Conservation (phyloP, 2,888 invertebrate species). For the Halictus quadricinctus region DNA sequence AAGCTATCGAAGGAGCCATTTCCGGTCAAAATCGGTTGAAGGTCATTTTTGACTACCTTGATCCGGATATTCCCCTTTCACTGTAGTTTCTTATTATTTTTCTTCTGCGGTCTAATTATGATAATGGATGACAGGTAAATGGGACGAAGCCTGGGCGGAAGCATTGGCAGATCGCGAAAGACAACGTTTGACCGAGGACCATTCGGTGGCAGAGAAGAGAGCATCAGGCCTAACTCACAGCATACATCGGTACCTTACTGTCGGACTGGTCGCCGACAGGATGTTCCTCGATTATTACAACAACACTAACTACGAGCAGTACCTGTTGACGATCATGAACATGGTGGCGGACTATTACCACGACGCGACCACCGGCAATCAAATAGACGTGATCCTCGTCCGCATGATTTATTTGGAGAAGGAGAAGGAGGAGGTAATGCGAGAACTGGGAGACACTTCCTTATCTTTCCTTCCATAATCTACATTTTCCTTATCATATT, state of each 20-base stretch:
- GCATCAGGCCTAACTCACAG: conserved; percentile 77
- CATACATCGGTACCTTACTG: conserved; percentile 91
- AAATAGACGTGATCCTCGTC: conserved; percentile 93
- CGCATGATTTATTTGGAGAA: conserved; percentile 90
- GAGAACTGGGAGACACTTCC: background rate
- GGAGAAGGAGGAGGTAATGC: conserved; percentile 83
- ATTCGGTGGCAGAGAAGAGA: conserved; percentile 64
- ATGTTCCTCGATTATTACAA: conserved; percentile 93
- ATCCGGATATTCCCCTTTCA: no score
- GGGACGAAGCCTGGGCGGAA: conserved; percentile 79
- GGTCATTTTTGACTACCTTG: no score
- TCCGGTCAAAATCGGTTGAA: no score
- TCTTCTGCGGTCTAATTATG: background rate
- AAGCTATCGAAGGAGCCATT: no score
- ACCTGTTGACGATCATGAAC: conserved; percentile 95
- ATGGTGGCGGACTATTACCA: conserved; percentile 92
- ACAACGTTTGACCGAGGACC: conserved; percentile 68
- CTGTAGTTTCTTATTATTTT: no score
- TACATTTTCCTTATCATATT: no score
- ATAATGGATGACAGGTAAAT: conserved; percentile 66
- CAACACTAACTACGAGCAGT: conserved; percentile 90
- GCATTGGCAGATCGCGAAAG: conserved; percentile 80
- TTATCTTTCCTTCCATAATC: background rate
- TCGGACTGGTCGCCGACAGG: conserved; percentile 92
- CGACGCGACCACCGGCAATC: conserved; percentile 94